Evolutionary conservation across 2,888 invertebrate genomes (phyloP), one percentile per base, ranked within the genome.

Genomic region (Lumbricus terrestris): DNA sequence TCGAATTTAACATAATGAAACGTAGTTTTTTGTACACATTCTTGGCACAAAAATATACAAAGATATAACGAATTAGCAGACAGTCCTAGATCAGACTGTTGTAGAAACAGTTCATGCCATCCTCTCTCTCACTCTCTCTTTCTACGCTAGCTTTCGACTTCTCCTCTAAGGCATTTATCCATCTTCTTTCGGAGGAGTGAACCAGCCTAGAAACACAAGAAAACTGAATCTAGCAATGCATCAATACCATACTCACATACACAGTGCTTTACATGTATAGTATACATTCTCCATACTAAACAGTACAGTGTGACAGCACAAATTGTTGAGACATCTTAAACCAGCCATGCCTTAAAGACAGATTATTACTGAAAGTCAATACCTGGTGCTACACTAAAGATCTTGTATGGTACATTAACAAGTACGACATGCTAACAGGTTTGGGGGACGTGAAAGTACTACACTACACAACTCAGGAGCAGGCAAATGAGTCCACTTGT

Each of bases 151-250:
- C 8, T 69, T n/a, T n/a, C n/a, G 11, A n/a, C 29, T 69, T 69
- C 69, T 69, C 37, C 85, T 33, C 85, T 85, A 85, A 85, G 85
- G 85, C 85, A 34, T 34, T 37, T 85, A 92, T 34, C 92, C 92
- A 47, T 92, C 92, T 82, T 92, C 92, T 88, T 92, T 92, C 23
- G 92, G 92, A 29, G 92, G 92, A 85, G 92, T 92, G 90, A 92
- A 92, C 92, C 92, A 92, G 82, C 92, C 92, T 92, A 91, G n/a
- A 91, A 85, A 69, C 16, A 90, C 34, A 47, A 35, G 34, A 0
- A 89, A 29, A 37, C n/a, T 5, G 35, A n/a, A 13, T n/a, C n/a
- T 11, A 69, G 1, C 11, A 16, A 69, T 3, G 8, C 69, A 69
- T n/a, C 29, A 69, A 69, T n/a, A 69, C n/a, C 8, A 8, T 3